Evolutionary conservation across 2,888 invertebrate species (phyloP).

Genomic region (Pristionchus entomophagus): DNA sequence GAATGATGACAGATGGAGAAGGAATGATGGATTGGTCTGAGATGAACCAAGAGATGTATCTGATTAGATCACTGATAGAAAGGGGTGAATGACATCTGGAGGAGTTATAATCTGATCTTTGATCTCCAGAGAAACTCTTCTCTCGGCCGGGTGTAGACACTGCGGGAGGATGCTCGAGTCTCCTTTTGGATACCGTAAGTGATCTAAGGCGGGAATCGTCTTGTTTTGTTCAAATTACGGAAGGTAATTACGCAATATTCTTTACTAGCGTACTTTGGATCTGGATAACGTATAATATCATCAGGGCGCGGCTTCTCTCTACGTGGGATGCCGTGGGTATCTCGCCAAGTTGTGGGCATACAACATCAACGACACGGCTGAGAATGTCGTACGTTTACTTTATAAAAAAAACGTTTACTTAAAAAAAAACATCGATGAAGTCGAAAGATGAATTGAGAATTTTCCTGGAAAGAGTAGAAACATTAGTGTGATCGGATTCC

Average conservation of each 20-base stretch:
- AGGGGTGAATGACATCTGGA: background rate
- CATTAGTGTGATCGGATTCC: no score
- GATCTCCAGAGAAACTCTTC: constrained; percentile 71
- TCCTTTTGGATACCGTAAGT: constrained; percentile 66
- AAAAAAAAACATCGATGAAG: no score
- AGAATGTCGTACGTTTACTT: constrained; percentile 62
- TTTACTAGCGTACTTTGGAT: constrained; percentile 10
- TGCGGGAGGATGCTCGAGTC: constrained; percentile 66
- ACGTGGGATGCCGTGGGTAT: constrained; percentile 74
- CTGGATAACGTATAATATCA: background rate
- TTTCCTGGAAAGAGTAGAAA: no score
- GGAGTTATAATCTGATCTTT: background rate
- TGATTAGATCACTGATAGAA: constrained; percentile 17
- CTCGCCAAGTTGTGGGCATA: constrained; percentile 74
- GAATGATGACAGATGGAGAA: background rate
- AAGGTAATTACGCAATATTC: background rate
- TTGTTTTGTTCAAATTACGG: background rate
- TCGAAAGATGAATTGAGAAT: no score
- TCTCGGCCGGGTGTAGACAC: constrained; percentile 56
- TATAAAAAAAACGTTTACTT: no score
- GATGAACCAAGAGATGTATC: constrained; percentile 15
- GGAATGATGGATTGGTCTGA: constrained; percentile 25
- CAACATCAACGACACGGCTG: constrained; percentile 75
- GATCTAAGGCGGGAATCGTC: background rate
- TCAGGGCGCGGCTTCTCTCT: constrained; percentile 65